Evolutionary conservation across 2,888 invertebrate genomes (phyloP).

Genomic region (Anarsia innoxiella): DNA sequence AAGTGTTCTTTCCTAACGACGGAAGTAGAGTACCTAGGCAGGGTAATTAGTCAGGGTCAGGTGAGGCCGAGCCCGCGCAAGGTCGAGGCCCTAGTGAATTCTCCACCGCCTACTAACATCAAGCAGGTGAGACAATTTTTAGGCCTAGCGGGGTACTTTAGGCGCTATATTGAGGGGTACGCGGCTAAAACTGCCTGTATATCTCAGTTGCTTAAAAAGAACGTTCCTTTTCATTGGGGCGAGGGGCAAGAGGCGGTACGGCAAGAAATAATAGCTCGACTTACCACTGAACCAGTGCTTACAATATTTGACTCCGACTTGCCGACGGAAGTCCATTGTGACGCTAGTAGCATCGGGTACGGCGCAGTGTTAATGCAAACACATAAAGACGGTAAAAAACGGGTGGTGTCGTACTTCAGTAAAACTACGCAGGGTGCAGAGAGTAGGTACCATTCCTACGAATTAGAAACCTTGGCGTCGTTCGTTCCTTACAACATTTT

Average conservation of each 20-base stretch:
- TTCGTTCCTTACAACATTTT: slow-evolving; percentile 19
- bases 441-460: slow-evolving; percentile 17
- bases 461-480: slow-evolving; percentile 20
- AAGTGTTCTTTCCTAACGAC: slow-evolving; percentile 19
- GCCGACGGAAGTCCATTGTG: slow-evolving; percentile 17
- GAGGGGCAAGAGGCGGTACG: slow-evolving; percentile 12
- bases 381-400: slow-evolving; percentile 1
- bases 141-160: slow-evolving; percentile 19
- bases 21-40: slow-evolving; percentile 20
- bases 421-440: slow-evolving; percentile 19
- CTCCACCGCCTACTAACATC: slow-evolving; percentile 8
- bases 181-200: slow-evolving; percentile 14
- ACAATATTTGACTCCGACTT: slow-evolving; percentile 15
- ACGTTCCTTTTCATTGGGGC: slow-evolving; percentile 13
- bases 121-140: slow-evolving; percentile 18
- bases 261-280: slow-evolving; percentile 10
- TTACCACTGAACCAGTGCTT: slow-evolving; percentile 16
- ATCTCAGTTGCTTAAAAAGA: slow-evolving; percentile 12
- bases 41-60: slow-evolving; percentile 12
- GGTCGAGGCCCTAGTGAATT: slow-evolving; percentile 2
- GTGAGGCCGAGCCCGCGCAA: slow-evolving; percentile 7
- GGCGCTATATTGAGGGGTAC: slow-evolving; percentile 16
- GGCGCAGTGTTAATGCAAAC: slow-evolving; percentile 12
- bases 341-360: slow-evolving; percentile 17
- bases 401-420: slow-evolving; percentile 17